phyloP scores from a whole-genome alignment of 1,140 invertebrate genomes.

The Drosophila ananassae region DNA sequence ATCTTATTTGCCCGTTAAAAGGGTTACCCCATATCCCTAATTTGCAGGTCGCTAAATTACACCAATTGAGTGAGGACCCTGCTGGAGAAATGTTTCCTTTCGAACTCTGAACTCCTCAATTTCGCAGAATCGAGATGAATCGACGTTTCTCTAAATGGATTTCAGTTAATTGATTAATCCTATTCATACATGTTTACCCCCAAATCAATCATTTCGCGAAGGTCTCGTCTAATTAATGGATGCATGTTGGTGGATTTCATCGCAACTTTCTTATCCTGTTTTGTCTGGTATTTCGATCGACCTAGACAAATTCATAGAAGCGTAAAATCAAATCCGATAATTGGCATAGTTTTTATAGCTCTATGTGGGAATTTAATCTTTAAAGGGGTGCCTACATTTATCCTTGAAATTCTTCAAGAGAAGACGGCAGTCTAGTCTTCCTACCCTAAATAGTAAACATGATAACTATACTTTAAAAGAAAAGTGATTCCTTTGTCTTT shows the following conservation, averaged over 20 bases:
- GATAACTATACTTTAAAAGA: too few species aligned
- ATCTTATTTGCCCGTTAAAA: constrained; percentile 14
- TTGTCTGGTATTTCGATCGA: not conserved
- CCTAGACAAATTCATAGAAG: constrained; percentile 26
- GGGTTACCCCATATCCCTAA: constrained; percentile 19
- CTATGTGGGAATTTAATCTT: not conserved
- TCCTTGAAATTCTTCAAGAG: too few species aligned
- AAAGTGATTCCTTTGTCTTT: too few species aligned
- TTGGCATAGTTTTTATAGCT: constrained; percentile 8
- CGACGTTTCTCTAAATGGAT: not conserved
- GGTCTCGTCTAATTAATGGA: constrained; percentile 24
- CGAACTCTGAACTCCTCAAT: not conserved
- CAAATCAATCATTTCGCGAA: constrained; percentile 32
- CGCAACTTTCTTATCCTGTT: not conserved
- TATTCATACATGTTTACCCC: constrained; percentile 23
- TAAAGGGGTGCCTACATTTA: not conserved
- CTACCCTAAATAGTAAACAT: too few species aligned
- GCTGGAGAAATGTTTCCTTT: not conserved
- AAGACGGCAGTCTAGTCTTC: too few species aligned
- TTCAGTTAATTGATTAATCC: constrained; percentile 42
- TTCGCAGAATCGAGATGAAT: constrained; percentile 5
- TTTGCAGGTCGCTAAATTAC: constrained; percentile 24
- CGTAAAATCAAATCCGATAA: constrained; percentile 19
- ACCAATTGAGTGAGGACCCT: constrained; percentile 16
- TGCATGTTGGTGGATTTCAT: not conserved